phyloP scores from a whole-genome alignment of 2,113 vertebrate species.

The Alligator mississippiensis region DNA sequence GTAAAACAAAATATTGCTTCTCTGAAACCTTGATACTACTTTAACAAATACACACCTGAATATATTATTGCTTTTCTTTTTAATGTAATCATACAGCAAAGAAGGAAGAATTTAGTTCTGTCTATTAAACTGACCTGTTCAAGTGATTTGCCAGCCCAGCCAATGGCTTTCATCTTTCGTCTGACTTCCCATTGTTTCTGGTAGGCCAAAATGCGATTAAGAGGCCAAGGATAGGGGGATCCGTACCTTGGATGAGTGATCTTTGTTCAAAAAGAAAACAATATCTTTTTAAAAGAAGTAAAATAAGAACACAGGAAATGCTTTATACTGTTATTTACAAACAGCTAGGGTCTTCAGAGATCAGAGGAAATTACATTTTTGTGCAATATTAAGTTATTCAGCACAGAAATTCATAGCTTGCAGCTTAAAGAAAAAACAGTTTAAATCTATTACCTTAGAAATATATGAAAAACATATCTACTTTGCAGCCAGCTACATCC shows the following conservation, averaged over 20 bases:
- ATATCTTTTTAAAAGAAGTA: background rate
- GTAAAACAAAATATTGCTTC: background rate
- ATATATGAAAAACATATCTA: conserved; percentile 59
- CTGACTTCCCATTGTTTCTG: conserved; percentile 97
- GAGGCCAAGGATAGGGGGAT: conserved; percentile 86
- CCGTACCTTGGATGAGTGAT: conserved; percentile 85
- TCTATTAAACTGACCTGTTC: conserved; percentile 85
- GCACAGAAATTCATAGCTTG: conserved; percentile 10
- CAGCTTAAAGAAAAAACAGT: conserved; percentile 60
- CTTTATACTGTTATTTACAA: background rate
- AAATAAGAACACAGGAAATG: conserved; percentile 9
- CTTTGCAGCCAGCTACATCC: conserved; percentile 73
- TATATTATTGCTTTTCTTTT: background rate
- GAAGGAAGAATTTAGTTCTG: background rate
- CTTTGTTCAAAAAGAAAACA: conserved; percentile 63
- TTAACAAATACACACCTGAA: no score
- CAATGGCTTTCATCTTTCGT: conserved; percentile 96
- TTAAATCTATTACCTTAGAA: conserved; percentile 71
- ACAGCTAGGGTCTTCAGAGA: background rate
- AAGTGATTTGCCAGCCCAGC: conserved; percentile 92
- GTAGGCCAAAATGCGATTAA: conserved; percentile 87
- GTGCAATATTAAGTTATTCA: background rate
- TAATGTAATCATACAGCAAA: background rate
- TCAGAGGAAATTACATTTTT: background rate
- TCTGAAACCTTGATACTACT: background rate